Base-by-base conservation (phyloP, 2,113 vertebrate genomes). In the Labeo catla region DNA sequence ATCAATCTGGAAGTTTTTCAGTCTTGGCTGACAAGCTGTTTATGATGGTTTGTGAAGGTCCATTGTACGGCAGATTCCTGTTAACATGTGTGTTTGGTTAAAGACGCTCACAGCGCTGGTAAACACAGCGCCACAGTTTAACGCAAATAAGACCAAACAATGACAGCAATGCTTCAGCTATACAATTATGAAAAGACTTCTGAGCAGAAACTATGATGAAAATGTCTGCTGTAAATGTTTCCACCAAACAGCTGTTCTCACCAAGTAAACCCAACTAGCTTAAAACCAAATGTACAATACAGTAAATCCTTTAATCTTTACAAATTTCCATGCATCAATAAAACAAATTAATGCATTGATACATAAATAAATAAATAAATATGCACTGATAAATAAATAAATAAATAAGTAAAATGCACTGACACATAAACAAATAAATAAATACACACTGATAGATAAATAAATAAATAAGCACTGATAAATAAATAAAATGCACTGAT, bases 21-120 rank as follows among this genome's bases (percentile, higher is more conserved):
- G 9, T 79, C 36, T 6, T 79, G 9, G 77, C 54, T 43, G 77
- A 79, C 77, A 61, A 59, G 54, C 36, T 13, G 52, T 79, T 78
- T 54, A 78, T 21, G 76, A 78, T 57, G 3, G 12, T 79, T 15
- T 43, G 54, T 19, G 21, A 43, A 79, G 54, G 54, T 43, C 52
- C 76, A 43, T 59, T 79, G 52, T 79, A 43, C 57, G 0, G 34
- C 54, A 79, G 54, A 61, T 43, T 61, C 77, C 54, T 61, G 34
- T 61, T 59, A 19, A 23, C 50, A 43, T 61, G 77, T 61, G 54
- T 43, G 36, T 79, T 45, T 79, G 21, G 77, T 79, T 79, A 79
- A 61, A 54, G 11, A 12, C 12, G 11, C 52, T 79, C 52, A 12
- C 19, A 12, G 52, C 19, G 19, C 76, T 21, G 21, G 52, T 59